Evolutionary conservation across 2,888 invertebrate species (phyloP).

Genomic region (Hypena proboscidalis): DNA sequence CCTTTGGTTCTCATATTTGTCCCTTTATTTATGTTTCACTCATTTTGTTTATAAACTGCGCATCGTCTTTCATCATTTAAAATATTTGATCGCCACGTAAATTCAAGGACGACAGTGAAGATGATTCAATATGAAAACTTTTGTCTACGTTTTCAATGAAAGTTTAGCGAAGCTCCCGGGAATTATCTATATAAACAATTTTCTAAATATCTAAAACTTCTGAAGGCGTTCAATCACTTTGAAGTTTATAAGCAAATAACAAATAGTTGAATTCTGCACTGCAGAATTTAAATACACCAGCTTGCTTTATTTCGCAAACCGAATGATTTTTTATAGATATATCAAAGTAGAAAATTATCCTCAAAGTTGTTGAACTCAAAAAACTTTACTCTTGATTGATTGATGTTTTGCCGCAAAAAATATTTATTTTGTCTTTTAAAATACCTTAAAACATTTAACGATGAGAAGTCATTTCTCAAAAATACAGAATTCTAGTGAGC

Average conservation of each 20-base stretch:
- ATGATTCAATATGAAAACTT: no score
- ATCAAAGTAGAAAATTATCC: conserved; percentile 20
- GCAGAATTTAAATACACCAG: conserved; percentile 23
- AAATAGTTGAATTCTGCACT: conserved; percentile 12
- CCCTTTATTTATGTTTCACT: no score
- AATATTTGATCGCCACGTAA: no score
- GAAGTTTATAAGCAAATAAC: conserved; percentile 25
- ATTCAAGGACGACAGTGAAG: no score
- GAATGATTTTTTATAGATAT: conserved; percentile 21
- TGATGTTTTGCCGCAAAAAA: conserved; percentile 14
- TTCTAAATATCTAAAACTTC: conserved; percentile 8
- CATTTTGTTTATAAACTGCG: no score
- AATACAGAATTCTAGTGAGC: conserved; percentile 6
- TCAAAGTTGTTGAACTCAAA: conserved; percentile 31
- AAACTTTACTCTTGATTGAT: conserved; percentile 34
- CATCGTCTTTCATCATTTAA: no score
- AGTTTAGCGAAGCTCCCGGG: background rate
- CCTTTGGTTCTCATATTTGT: no score
- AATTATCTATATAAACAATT: conserved; percentile 17
- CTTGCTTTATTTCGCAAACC: conserved; percentile 16
- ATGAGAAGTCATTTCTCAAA: conserved; percentile 10
- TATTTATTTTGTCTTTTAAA: conserved; percentile 15
- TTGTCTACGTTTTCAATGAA: background rate
- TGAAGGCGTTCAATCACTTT: conserved; percentile 29
- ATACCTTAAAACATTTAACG: conserved; percentile 11